A percentile compares a stretch with the other conserved stretches of the same genome.
These are phyloP conservation scores for Paraescarpia echinospica DNA, from an alignment of 1,140 invertebrate species.

Conservation along the genomic window DNA sequence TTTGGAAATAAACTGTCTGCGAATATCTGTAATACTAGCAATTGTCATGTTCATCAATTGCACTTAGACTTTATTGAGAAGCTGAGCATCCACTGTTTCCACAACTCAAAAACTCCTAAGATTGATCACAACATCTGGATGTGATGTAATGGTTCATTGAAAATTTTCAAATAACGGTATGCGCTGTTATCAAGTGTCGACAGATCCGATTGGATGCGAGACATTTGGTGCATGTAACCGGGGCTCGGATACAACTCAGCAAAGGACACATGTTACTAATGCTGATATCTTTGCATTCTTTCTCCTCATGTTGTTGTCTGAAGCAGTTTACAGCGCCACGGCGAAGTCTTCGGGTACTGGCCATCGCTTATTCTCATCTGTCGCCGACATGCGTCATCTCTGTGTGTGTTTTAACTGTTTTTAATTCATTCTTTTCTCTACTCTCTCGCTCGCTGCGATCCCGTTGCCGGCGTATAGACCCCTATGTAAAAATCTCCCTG, in stretches of 20 bases:
- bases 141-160: neutral
- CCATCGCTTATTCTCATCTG: neutral
- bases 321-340: neutral
- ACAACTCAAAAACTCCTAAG: neutral
- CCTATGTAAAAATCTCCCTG: constrained; percentile 99
- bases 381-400: neutral
- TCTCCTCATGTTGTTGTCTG: neutral
- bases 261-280: neutral
- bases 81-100: neutral
- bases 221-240: neutral
- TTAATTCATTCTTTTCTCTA: constrained; percentile 13
- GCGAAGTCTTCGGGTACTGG: neutral
- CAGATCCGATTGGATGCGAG: neutral
- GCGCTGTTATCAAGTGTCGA: neutral
- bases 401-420: constrained; percentile 10
- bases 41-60: neutral
- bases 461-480: constrained; percentile 70
- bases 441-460: neutral
- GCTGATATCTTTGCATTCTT: neutral
- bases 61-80: neutral
- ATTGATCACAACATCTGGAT: neutral
- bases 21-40: neutral
- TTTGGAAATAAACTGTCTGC: neutral
- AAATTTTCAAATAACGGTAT: neutral
- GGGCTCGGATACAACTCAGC: neutral